phyloP scores from a whole-genome alignment of 2,113 vertebrate genomes.

The Heterocephalus glaber region DNA sequence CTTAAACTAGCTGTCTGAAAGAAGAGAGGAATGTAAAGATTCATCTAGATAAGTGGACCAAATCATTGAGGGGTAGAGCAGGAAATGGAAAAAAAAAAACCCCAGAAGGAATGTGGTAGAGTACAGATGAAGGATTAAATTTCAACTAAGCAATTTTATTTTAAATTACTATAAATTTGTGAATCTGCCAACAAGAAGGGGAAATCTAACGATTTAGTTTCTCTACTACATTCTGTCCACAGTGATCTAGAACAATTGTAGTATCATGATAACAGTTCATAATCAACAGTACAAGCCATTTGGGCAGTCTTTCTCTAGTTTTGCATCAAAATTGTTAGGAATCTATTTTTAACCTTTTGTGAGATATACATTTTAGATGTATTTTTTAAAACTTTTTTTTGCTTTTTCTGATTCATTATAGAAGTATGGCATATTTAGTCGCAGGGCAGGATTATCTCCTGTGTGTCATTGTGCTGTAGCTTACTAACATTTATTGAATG shows the following conservation, averaged over 20 bases:
- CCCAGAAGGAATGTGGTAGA: slow-evolving; percentile 13
- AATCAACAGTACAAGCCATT: neutral
- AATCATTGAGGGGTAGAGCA: neutral
- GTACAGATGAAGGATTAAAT: slow-evolving; percentile 28
- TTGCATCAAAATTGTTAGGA: slow-evolving; percentile 31
- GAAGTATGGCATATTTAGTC: slow-evolving; percentile 23
- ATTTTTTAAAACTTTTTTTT: neutral
- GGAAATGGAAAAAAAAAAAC: slow-evolving; percentile 3
- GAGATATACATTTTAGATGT: slow-evolving; percentile 21
- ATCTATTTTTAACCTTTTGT: neutral
- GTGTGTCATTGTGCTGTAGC: neutral
- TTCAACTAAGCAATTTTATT: slow-evolving; percentile 48
- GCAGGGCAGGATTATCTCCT: neutral
- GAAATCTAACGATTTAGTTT: slow-evolving; percentile 1
- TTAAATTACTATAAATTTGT: slow-evolving; percentile 47
- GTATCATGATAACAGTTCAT: neutral
- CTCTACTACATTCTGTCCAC: neutral
- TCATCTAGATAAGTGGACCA: slow-evolving; percentile 9
- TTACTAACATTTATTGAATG: slow-evolving; percentile 51
- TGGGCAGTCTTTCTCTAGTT: neutral
- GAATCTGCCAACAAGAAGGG: slow-evolving; percentile 41
- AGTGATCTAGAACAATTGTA: neutral
- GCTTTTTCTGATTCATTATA: slow-evolving; percentile 31
- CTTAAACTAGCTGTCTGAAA: slow-evolving; percentile 41
- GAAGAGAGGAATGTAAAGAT: neutral